Conservation (phyloP, 2,113 vertebrate genomes). For the Corydoras sp. region DNA sequence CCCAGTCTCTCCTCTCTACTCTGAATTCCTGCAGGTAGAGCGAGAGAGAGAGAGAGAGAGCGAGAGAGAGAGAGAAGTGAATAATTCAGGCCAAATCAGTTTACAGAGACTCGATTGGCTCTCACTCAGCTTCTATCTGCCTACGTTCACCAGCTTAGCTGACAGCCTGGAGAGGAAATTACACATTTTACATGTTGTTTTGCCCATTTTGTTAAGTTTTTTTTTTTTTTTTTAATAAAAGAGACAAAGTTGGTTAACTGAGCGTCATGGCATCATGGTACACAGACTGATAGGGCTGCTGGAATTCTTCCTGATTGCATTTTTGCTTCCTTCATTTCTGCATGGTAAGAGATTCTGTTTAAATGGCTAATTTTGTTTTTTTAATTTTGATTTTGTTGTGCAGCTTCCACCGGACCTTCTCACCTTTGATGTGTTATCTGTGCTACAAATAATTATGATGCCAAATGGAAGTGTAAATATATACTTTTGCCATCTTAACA, state of each 20-base stretch:
- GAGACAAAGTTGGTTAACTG: conserved; percentile 13
- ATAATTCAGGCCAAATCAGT: conserved; percentile 53
- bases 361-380: too few species aligned
- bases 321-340: conserved; percentile 25
- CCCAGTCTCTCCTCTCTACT: conserved; percentile 33
- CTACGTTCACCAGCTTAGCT: conserved; percentile 6
- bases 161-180: not conserved
- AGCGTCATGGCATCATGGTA: conserved; percentile 51
- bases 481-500: too few species aligned
- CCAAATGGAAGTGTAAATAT: too few species aligned
- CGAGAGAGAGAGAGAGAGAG: not conserved
- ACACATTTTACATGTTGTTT: conserved; percentile 10
- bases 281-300: conserved; percentile 37
- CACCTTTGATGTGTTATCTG: too few species aligned
- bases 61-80: conserved; percentile 14
- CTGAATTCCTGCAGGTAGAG: conserved; percentile 26
- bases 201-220: not conserved
- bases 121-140: conserved; percentile 4
- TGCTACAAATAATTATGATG: too few species aligned
- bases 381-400: too few species aligned
- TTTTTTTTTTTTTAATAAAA: conserved; percentile 22
- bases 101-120: conserved; percentile 35
- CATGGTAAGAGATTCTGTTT: conserved; percentile 42
- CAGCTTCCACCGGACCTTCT: too few species aligned
- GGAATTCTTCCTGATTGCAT: conserved; percentile 31